A percentile compares a stretch with the other conserved stretches of the same genome.
These are phyloP conservation scores for Aradus depressus DNA, from an alignment of 2,888 invertebrate species.

Conservation along the genomic window DNA sequence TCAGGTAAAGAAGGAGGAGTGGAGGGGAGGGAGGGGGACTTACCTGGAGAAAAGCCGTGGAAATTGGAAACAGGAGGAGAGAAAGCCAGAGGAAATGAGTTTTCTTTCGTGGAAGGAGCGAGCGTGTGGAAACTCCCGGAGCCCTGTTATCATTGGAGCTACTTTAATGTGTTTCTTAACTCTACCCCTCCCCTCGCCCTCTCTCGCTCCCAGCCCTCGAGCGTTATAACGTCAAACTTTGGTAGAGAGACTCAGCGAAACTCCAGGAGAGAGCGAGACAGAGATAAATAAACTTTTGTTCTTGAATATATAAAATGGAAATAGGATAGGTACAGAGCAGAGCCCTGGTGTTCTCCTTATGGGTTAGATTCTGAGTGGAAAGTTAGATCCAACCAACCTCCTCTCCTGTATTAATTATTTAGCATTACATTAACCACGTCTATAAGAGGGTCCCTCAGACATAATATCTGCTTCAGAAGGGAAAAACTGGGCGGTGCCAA, in stretches of 20 bases:
- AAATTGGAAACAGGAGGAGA: constrained; percentile 6
- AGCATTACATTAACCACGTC: no score
- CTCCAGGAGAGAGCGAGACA: constrained; percentile 4
- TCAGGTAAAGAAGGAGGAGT: constrained; percentile 24
- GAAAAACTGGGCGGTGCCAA: no score
- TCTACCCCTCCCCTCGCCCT: constrained; percentile 15
- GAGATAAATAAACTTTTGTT: no score
- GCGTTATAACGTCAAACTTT: constrained; percentile 17
- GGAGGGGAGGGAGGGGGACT: constrained; percentile 10
- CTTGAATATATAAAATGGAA: no score
- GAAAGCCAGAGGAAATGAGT: constrained; percentile 1
- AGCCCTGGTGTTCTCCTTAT: no score
- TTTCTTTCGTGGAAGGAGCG: no score
- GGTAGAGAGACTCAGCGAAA: constrained; percentile 7
- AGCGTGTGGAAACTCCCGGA: neutral
- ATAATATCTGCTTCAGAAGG: no score
- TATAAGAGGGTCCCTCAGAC: no score
- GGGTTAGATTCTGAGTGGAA: no score
- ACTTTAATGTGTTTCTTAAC: constrained; percentile 24
- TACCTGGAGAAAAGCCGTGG: constrained; percentile 6
- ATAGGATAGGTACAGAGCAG: no score
- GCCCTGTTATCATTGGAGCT: constrained; percentile 22
- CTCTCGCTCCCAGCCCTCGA: neutral
- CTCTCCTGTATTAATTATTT: no score
- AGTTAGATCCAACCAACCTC: no score